A percentile compares a stretch with the other conserved stretches of the same genome.
Evolutionary conservation across 2,888 invertebrate species (phyloP).

Genomic region (Scaeva pyrastri): DNA sequence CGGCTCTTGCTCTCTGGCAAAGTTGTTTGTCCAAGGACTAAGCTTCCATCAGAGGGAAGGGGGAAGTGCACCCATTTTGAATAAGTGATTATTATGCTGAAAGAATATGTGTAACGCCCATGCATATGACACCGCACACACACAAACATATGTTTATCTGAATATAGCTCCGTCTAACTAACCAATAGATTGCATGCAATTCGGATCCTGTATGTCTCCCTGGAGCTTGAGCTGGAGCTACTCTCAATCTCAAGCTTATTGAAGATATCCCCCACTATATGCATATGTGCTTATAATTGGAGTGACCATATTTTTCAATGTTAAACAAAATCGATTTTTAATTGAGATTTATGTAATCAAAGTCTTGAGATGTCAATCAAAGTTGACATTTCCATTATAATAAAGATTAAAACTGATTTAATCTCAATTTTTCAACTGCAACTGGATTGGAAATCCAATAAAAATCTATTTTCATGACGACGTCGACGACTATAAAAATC

Average conservation of each 20-base stretch:
- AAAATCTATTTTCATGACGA: too few species aligned
- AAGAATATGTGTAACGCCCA: constrained; percentile 54
- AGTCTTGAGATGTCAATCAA: neutral
- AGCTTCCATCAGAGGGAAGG: constrained; percentile 30
- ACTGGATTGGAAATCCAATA: too few species aligned
- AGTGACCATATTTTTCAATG: constrained; percentile 11
- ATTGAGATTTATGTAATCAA: neutral
- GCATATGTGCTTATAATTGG: neutral
- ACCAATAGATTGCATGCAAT: constrained; percentile 10
- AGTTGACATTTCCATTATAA: neutral
- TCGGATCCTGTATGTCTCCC: constrained; percentile 1
- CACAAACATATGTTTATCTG: neutral
- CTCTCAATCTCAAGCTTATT: constrained; percentile 23
- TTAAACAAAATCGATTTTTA: neutral
- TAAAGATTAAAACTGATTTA: too few species aligned
- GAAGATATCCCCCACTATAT: constrained; percentile 31
- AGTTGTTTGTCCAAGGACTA: constrained; percentile 58
- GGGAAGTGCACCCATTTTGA: constrained; percentile 63
- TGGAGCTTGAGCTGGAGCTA: neutral
- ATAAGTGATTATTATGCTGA: constrained; percentile 66
- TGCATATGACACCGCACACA: neutral
- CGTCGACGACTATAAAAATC: too few species aligned
- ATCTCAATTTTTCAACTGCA: too few species aligned
- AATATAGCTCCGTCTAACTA: constrained; percentile 30
- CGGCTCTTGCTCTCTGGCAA: constrained; percentile 63